phyloP scores from a whole-genome alignment of 2,113 vertebrate genomes.

The Oncorhynchus tshawytscha region DNA sequence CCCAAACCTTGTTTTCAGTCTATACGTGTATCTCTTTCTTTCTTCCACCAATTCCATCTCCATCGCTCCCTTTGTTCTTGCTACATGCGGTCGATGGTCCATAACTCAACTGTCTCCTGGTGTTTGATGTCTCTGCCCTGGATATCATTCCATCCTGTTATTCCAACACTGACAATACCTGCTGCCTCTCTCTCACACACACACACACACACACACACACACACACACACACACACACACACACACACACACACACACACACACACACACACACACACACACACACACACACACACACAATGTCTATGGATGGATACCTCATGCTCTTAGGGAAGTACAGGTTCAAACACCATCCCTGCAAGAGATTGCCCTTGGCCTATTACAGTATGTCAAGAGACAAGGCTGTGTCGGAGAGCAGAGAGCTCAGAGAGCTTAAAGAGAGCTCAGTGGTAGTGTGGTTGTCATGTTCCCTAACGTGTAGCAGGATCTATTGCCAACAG shows the following conservation, averaged over 20 bases:
- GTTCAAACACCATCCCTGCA: slow-evolving; percentile 20
- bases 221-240: neutral
- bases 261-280: no score
- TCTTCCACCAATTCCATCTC: slow-evolving; percentile 60
- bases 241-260: neutral
- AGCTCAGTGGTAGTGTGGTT: slow-evolving; percentile 62
- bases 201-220: slow-evolving; percentile 6
- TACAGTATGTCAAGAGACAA: slow-evolving; percentile 44
- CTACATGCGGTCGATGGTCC: slow-evolving; percentile 58
- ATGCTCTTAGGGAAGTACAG: neutral
- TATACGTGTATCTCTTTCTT: slow-evolving; percentile 65
- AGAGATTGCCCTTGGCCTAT: slow-evolving; percentile 48
- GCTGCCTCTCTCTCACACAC: slow-evolving; percentile 21
- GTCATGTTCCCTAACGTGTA: slow-evolving; percentile 74
- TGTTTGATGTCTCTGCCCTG: slow-evolving; percentile 71
- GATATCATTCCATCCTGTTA: slow-evolving; percentile 67
- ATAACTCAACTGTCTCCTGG: slow-evolving; percentile 66
- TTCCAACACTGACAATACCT: slow-evolving; percentile 58
- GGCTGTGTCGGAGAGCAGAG: slow-evolving; percentile 25
- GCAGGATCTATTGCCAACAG: slow-evolving; percentile 66
- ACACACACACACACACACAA: neutral
- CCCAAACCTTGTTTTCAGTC: slow-evolving; percentile 48
- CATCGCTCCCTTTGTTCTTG: slow-evolving; percentile 64
- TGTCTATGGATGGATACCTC: neutral
- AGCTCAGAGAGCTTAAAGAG: slow-evolving; percentile 50